Evolutionary conservation across 1,140 invertebrate species (phyloP).

Genomic region (Megathymus violae): DNA sequence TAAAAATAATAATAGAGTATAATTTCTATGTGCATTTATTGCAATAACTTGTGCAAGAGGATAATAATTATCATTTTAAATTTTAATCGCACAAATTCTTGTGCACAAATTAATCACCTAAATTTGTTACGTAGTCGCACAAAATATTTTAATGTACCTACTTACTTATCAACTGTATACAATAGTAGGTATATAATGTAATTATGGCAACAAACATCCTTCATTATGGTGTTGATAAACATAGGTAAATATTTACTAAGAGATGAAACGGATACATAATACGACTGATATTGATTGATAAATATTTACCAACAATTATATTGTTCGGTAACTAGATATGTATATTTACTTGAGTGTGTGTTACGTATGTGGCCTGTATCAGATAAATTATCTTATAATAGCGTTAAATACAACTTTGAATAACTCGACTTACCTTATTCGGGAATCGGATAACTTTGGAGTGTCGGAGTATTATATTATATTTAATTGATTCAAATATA

Average conservation of each 20-base stretch:
- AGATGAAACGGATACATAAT: background rate
- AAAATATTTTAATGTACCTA: background rate
- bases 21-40: conserved; percentile 17
- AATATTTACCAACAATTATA: no score
- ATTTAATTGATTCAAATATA: no score
- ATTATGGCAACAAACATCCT: background rate
- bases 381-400: no score
- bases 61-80: conserved; percentile 11
- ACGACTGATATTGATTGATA: background rate
- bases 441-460: no score
- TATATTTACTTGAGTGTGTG: no score
- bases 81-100: conserved; percentile 12
- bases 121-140: conserved; percentile 21
- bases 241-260: background rate
- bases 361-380: no score
- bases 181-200: background rate
- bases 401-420: no score
- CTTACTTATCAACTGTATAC: background rate
- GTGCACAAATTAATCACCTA: conserved; percentile 26
- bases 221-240: background rate
- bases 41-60: conserved; percentile 8
- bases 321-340: no score
- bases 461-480: no score
- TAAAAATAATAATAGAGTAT: conserved; percentile 26
- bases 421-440: no score